phyloP scores from a whole-genome alignment of 2,888 invertebrate species.

The Limenitis camilla region DNA sequence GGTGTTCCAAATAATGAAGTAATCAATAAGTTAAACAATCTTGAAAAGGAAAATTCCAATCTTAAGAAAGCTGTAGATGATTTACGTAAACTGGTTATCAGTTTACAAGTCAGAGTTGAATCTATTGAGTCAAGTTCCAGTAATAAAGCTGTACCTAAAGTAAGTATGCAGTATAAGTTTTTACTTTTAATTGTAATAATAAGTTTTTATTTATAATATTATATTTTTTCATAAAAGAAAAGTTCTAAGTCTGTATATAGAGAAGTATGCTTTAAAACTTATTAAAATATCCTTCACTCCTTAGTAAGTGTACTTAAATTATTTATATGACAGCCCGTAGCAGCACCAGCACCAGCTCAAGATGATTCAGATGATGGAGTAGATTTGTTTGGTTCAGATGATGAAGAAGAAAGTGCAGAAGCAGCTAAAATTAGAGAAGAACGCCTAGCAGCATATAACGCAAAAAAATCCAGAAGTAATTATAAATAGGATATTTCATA shows the following conservation, averaged over 20 bases:
- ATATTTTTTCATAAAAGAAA: background rate
- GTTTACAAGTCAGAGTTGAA: constrained; percentile 63
- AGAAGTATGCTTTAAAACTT: no score
- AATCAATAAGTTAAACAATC: constrained; percentile 63
- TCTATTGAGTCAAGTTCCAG: constrained; percentile 46
- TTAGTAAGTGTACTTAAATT: background rate
- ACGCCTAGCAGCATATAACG: constrained; percentile 90
- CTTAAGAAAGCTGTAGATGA: constrained; percentile 65
- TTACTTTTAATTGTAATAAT: background rate
- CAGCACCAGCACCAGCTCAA: constrained; percentile 39
- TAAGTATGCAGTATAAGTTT: constrained; percentile 26
- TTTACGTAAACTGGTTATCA: constrained; percentile 61
- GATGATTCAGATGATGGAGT: constrained; percentile 82
- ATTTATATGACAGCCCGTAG: constrained; percentile 16
- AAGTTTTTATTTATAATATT: background rate
- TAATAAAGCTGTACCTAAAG: constrained; percentile 40
- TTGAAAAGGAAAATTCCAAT: constrained; percentile 76
- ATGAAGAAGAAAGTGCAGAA: constrained; percentile 84
- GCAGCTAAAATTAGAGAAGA: constrained; percentile 85
- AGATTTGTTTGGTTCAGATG: constrained; percentile 86
- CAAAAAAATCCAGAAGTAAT: constrained; percentile 91
- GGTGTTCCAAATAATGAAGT: constrained; percentile 74
- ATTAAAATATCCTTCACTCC: no score
- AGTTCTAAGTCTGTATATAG: no score
- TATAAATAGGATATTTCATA: no score